Base-by-base conservation (phyloP, 1,140 invertebrate species). In the Drosophila bipectinata region DNA sequence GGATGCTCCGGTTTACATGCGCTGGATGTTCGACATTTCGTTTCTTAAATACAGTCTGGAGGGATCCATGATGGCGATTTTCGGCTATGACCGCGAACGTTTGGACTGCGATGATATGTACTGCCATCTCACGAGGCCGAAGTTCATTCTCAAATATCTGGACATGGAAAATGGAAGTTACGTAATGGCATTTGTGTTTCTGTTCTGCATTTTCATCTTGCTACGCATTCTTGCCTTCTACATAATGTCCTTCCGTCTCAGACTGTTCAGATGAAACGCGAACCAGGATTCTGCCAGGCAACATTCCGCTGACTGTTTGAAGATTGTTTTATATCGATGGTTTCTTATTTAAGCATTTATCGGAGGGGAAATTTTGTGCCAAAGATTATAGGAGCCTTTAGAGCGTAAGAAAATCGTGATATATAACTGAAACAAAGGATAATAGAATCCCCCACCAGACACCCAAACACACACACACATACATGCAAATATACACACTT, bases 11-110 rank as follows among this genome's bases (percentile, higher is more conserved):
- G 90, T 92, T 0, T 96, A 95, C 74, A 92, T 98, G 52, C 94
- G 95, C 49, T 98, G 97, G 97, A 74, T 98, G 3, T 98, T 98
- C 76, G 96, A 98, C 79, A 92, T 96, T 12, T 98, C 97, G 0
- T 98, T 96, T 81, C 83, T 96, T 0, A 96, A 96, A 76, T 95
- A 96, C 73, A 95, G 94, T n/a, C 93, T 96, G 4, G 95, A 96
- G 73, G 95, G 95, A n/a, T 90, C 96, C 18, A 92, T 94, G 49
- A 80, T 94, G 41, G 92, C 93, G 14, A 92, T 95, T 55, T 94
- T 93, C 59, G 95, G 95, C 9, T 96, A 96, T 78, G 93, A 96
- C 56, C 92, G 97, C 0, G 92, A 92, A 10, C 95, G 94, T 73
- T 91, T 97, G 37, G 85, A 92, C 0, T 97, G 96, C 76, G 83